Percentiles rank a stretch among this genome's conserved stretches.
These are phyloP conservation scores for Drosophila pseudoananassae DNA, from an alignment of 1,140 invertebrate genomes.

Conservation along the genomic window DNA sequence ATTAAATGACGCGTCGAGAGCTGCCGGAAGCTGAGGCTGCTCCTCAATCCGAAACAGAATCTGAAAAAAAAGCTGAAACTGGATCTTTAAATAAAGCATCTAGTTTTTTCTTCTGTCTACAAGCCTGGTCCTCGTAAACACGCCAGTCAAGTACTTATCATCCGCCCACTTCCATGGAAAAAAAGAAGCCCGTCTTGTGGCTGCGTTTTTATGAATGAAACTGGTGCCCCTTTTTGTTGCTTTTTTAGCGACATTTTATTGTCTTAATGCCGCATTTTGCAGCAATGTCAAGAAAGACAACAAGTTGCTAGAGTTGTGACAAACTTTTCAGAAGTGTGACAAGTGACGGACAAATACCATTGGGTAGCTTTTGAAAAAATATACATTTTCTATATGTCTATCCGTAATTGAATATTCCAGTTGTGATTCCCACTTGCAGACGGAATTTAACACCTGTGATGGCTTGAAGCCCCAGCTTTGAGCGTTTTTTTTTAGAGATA, in stretches of 20 bases:
- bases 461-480: neutral
- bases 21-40: constrained; percentile 63
- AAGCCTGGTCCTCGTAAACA: constrained; percentile 46
- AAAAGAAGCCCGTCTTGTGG: constrained; percentile 22
- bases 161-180: constrained; percentile 1
- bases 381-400: neutral
- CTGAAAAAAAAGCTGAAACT: neutral
- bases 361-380: neutral
- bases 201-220: constrained; percentile 74
- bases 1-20: constrained; percentile 69
- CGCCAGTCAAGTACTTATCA: constrained; percentile 40
- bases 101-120: constrained; percentile 2
- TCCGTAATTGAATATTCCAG: constrained; percentile 31
- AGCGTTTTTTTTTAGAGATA: neutral
- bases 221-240: constrained; percentile 28
- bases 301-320: constrained; percentile 13
- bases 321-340: neutral
- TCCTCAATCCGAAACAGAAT: constrained; percentile 11
- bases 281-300: constrained; percentile 24
- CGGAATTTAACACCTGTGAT: constrained; percentile 44
- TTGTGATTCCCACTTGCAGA: constrained; percentile 2
- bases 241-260: constrained; percentile 68
- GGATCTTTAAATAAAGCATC: neutral
- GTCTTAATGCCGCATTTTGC: constrained; percentile 62
- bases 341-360: neutral